These are phyloP conservation scores for Tichodroma muraria DNA, from an alignment of 2,113 vertebrate genomes.

Conservation along the genomic window DNA sequence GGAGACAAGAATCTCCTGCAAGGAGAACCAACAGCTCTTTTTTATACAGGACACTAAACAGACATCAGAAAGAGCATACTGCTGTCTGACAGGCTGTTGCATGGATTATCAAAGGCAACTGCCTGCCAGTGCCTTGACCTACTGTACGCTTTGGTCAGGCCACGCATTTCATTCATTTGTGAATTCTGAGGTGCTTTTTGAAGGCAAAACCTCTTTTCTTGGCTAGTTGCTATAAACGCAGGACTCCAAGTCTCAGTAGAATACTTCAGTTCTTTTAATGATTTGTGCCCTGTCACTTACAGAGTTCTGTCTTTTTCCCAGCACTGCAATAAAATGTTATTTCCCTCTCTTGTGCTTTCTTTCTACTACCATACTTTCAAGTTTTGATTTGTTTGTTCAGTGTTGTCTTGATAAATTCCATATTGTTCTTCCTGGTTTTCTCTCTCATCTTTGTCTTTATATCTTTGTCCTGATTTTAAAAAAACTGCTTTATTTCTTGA, in stretches of 20 bases:
- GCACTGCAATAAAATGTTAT: neutral
- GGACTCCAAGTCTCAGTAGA: slow-evolving; percentile 47
- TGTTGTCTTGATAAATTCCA: slow-evolving; percentile 13
- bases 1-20: slow-evolving; percentile 12
- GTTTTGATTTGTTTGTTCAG: slow-evolving; percentile 25
- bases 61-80: slow-evolving; percentile 29
- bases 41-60: slow-evolving; percentile 29
- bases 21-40: slow-evolving; percentile 10
- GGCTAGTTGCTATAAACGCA: slow-evolving; percentile 27
- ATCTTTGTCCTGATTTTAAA: slow-evolving; percentile 12
- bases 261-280: slow-evolving; percentile 54
- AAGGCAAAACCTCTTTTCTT: slow-evolving; percentile 38
- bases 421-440: slow-evolving; percentile 22
- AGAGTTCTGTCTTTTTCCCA: neutral
- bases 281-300: slow-evolving; percentile 41
- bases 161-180: slow-evolving; percentile 41
- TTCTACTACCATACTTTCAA: slow-evolving; percentile 14
- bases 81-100: slow-evolving; percentile 49
- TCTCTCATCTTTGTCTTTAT: neutral
- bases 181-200: slow-evolving; percentile 55
- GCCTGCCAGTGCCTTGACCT: slow-evolving; percentile 49
- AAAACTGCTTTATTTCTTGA: slow-evolving; percentile 8
- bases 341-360: slow-evolving; percentile 13
- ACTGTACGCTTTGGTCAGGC: slow-evolving; percentile 26
- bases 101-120: slow-evolving; percentile 42